A percentile compares a stretch with the other conserved stretches of the same genome.
Conservation (phyloP, 2,888 invertebrate genomes). For the Baccha elongata region DNA sequence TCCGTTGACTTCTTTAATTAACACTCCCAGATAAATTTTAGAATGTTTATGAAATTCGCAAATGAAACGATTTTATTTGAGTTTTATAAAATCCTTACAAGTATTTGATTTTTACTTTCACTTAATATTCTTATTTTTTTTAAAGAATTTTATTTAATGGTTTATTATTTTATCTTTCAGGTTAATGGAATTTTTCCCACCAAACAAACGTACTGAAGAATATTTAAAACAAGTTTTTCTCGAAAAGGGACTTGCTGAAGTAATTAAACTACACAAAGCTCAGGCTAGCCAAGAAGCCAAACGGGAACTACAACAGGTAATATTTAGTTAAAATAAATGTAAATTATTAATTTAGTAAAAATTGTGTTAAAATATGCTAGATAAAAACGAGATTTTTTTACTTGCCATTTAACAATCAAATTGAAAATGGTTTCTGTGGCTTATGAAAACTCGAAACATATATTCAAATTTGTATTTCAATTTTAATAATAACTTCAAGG, state of each 20-base stretch:
- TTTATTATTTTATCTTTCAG: conserved; percentile 83
- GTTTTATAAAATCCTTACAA: conserved; percentile 76
- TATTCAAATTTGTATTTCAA: conserved; percentile 1
- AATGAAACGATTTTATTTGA: conserved; percentile 68
- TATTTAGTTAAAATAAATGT: background rate
- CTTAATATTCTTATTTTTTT: too few relatives aligned
- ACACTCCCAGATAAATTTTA: conserved; percentile 77
- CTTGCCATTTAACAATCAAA: conserved; percentile 3
- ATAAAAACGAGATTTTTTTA: conserved; percentile 40
- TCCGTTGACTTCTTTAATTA: conserved; percentile 80
- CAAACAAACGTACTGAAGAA: conserved; percentile 96
- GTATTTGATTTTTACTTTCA: conserved; percentile 30
- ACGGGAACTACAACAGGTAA: conserved; percentile 87
- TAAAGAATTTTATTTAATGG: too few relatives aligned
- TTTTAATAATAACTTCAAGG: background rate
- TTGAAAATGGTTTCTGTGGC: conserved; percentile 76
- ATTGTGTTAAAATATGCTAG: conserved; percentile 55
- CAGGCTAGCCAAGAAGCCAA: conserved; percentile 93
- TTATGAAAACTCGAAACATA: conserved; percentile 79
- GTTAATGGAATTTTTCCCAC: conserved; percentile 96
- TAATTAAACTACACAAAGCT: conserved; percentile 91
- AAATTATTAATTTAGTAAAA: conserved; percentile 19
- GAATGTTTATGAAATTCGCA: conserved; percentile 71
- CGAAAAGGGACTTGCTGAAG: conserved; percentile 90
- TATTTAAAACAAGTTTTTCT: conserved; percentile 91